Evolutionary conservation across 2,797 vertebrate species (phyloP).

Genomic region (Zalophus californianus): DNA sequence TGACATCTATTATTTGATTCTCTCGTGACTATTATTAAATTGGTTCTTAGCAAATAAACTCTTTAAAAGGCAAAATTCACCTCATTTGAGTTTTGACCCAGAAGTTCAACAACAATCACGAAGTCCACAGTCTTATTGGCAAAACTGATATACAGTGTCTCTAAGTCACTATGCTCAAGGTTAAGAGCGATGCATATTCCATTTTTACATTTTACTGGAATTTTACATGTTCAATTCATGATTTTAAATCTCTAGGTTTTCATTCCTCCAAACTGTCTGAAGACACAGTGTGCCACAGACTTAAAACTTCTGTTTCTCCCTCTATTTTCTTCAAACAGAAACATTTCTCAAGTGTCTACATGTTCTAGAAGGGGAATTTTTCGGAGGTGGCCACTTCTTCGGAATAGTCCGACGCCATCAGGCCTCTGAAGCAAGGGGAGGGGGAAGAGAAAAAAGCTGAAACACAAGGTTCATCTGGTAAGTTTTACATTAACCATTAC

Average conservation of each 20-base stretch:
- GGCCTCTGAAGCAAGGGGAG: slow-evolving; percentile 96
- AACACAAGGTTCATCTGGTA: slow-evolving; percentile 99
- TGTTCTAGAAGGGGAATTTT: slow-evolving; percentile 92
- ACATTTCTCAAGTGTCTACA: slow-evolving; percentile 92
- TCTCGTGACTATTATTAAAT: slow-evolving; percentile 85
- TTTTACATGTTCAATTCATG: slow-evolving; percentile 97
- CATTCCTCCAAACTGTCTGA: slow-evolving; percentile 93
- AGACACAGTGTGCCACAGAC: slow-evolving; percentile 94
- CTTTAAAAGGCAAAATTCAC: slow-evolving; percentile 90
- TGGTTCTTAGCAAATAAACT: slow-evolving; percentile 86
- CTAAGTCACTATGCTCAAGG: slow-evolving; percentile 93
- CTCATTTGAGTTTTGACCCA: slow-evolving; percentile 91
- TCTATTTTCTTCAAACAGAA: slow-evolving; percentile 94
- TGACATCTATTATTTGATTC: slow-evolving; percentile 84
- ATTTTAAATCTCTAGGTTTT: slow-evolving; percentile 93
- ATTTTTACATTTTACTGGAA: slow-evolving; percentile 94
- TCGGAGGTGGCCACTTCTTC: slow-evolving; percentile 97
- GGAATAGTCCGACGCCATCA: slow-evolving; percentile 98
- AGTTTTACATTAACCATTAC: slow-evolving; percentile 98
- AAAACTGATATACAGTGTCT: slow-evolving; percentile 93
- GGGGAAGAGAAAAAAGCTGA: slow-evolving; percentile 94
- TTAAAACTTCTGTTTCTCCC: slow-evolving; percentile 93
- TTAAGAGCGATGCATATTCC: slow-evolving; percentile 95
- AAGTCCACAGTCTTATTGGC: slow-evolving; percentile 95
- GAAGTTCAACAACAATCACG: slow-evolving; percentile 91